Base-by-base conservation (phyloP, 2,888 invertebrate species). In the Crossocerus cetratus region DNA sequence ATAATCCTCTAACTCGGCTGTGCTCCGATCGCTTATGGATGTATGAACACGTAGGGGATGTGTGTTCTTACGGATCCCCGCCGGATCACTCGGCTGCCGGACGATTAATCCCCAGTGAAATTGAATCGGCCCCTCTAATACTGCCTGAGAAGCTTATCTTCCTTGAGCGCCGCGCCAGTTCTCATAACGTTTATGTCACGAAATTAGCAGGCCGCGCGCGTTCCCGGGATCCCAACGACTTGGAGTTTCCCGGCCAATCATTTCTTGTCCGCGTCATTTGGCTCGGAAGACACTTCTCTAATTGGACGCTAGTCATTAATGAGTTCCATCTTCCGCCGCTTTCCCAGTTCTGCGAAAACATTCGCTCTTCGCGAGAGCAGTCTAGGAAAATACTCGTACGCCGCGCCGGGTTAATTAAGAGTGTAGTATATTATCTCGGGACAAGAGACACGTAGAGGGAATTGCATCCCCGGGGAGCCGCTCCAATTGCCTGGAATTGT, bases 221-320 rank as follows among this genome's bases (percentile, higher is more conserved):
- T 32, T 32, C 32, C 32, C 8, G 32, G 11, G 11, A 32, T 32
- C 8, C 1, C 0, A 8, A 8, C 0, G 11, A 32, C 8, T 32
- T 32, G 8, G 1, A 4, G 32, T 32, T 32, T 3, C 8, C 8
- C 11, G 32, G 32, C 32, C 32, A 32, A 32, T 32, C 32, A 32
- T 32, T 32, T 32, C 32, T 32, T 8, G 5, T 32, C n/a, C n/a
- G 8, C 32, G 32, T 11, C 32, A 32, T 32, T 32, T 32, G 32
- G 32, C 32, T 22, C 20, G 20, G 2, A 1, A 2, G 21, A 20
- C 14, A 49, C 5, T 49, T 5, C 49, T 49, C 8, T 16, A 49
- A 49, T 49, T 42, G 57, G 55, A 55, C 43, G 55, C 20, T n/a
- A 65, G 32, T 49, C 60, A 45, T 21, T 70, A 70, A 70, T 42